Evolutionary conservation across 2,888 invertebrate genomes (phyloP), one percentile per base, ranked within the genome.

Genomic region (Mythimna albipuncta): DNA sequence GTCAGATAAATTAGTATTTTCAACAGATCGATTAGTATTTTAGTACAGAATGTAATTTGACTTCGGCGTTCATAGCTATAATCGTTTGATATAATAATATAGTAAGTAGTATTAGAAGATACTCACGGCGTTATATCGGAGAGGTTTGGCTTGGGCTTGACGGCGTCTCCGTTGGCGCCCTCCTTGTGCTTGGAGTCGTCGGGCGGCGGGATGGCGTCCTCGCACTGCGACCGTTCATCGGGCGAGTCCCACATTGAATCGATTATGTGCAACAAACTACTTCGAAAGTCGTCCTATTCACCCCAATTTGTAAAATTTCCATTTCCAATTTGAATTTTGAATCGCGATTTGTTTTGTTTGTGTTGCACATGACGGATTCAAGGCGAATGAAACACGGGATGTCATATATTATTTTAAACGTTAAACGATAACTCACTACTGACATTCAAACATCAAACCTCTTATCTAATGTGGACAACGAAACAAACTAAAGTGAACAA

Each of bases 121-220:
- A 91, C 97, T 97, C 93, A 97, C 97, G 97, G 97, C 82, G 97
- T 97, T 83, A 97, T 96, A 84, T 96, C 96, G 76, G 96, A 93
- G 85, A 96, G 89, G 88, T 94, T 94, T 85, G 97, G 96, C 85
- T 97, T 97, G 65, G 96, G 93, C 86, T 96, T 96, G 91, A 91
- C 87, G 63, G 92, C 93, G 87, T 95, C 90, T 87, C 96, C 90
- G 91, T 93, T 94, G 89, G 92, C 86, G 87, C 90, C 91, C 83
- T 96, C 95, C 83, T 93, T 93, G 84, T 92, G 91, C 85, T 92
- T 90, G 88, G 93, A 85, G 85, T 92, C 90, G 89, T 89, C 90
- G 74, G 93, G 91, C 83, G 93, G 93, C 85, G 94, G 91, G 81
- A 90, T 88, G 81, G 91, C 93, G 78, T 91, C 94, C 92, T 96